A percentile compares a stretch with the other conserved stretches of the same genome.
phyloP scores from a whole-genome alignment of 2,113 vertebrate genomes.

The Pteruthius melanotis region DNA sequence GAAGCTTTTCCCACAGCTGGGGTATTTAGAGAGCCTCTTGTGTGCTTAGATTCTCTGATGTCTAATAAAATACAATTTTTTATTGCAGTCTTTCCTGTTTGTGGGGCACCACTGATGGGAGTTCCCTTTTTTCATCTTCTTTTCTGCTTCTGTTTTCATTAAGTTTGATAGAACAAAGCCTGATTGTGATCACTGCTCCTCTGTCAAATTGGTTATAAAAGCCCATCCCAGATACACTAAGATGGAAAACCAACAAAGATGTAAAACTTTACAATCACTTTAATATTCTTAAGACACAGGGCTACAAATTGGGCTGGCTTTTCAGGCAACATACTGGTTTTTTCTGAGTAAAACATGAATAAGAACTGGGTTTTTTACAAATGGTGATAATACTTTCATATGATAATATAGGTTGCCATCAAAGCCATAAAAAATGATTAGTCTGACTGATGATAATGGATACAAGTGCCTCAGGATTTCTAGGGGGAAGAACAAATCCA shows the following conservation, averaged over 20 bases:
- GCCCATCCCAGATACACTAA: not conserved
- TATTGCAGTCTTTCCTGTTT: not conserved
- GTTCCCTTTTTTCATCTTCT: not conserved
- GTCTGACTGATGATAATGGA: not conserved
- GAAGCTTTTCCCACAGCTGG: constrained; percentile 14
- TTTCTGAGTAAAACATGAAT: not conserved
- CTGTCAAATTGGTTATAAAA: not conserved
- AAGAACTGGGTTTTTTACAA: not conserved
- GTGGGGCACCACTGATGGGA: not conserved
- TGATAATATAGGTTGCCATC: not conserved
- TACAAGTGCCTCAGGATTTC: not conserved
- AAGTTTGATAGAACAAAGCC: not conserved
- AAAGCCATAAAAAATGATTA: not conserved
- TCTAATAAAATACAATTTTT: not conserved
- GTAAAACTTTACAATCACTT: not conserved
- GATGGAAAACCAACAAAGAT: not conserved
- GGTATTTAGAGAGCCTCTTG: not conserved
- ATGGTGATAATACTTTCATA: not conserved
- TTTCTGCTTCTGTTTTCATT: not conserved
- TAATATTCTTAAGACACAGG: not conserved
- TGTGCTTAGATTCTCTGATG: constrained; percentile 4
- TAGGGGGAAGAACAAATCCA: not conserved
- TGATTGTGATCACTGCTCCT: not conserved
- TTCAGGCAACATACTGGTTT: not conserved
- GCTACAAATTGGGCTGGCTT: not conserved